Conservation (phyloP, 2,888 invertebrate species). For the Brenthis ino region DNA sequence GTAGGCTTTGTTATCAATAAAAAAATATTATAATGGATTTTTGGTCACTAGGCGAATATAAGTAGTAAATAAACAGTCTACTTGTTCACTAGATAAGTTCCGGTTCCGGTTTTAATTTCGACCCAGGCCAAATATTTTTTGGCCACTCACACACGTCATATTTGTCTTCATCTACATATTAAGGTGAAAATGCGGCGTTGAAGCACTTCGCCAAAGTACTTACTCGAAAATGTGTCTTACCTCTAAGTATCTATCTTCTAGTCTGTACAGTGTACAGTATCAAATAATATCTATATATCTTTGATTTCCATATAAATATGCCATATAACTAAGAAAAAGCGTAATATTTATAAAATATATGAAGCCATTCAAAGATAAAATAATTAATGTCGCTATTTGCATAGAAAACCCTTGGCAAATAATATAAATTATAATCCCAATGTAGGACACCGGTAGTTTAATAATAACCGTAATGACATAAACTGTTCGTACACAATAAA, state of each 20-base stretch:
- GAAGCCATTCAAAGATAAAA: not conserved
- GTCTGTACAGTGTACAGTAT: not conserved
- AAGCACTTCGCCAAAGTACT: not conserved
- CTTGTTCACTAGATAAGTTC: conserved; percentile 2
- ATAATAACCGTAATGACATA: conserved; percentile 25
- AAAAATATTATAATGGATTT: too few species aligned
- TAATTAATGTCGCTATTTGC: conserved; percentile 1
- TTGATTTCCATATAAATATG: not conserved
- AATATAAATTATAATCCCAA: conserved; percentile 10
- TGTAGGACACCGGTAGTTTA: conserved; percentile 18
- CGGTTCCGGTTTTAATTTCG: not conserved
- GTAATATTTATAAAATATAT: not conserved
- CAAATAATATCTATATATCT: not conserved
- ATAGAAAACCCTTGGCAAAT: conserved; percentile 13
- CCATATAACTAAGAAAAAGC: not conserved
- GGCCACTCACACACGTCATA: not conserved
- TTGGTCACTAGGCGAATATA: too few species aligned
- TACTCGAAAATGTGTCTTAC: not conserved
- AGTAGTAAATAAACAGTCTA: not conserved
- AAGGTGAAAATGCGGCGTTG: not conserved
- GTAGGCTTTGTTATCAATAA: too few species aligned
- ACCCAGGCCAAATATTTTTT: conserved; percentile 9
- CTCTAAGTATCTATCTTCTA: not conserved
- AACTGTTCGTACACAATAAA: conserved; percentile 33
- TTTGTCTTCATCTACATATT: not conserved